Conservation (phyloP, 2,888 invertebrate species). For the Lordiphosa andalusiaca region DNA sequence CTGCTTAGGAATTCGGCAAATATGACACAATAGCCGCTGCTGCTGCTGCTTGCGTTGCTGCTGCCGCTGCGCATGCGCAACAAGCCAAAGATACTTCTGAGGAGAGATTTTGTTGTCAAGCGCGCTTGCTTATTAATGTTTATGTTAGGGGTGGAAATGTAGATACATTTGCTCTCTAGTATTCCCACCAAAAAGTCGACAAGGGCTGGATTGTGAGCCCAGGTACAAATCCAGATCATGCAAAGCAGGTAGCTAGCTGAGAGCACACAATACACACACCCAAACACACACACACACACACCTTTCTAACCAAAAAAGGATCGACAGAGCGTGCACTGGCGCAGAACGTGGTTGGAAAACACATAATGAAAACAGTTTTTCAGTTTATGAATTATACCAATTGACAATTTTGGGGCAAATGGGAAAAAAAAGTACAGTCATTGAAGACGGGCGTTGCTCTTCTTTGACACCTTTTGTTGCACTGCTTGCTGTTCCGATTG, state of each 20-base stretch:
- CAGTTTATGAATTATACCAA: constrained; percentile 58
- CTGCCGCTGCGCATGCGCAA: constrained; percentile 2
- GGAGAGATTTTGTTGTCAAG: constrained; percentile 37
- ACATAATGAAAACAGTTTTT: constrained; percentile 44
- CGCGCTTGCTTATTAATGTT: constrained; percentile 31
- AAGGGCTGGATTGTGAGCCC: constrained; percentile 12
- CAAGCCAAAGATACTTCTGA: constrained; percentile 10
- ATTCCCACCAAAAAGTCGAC: constrained; percentile 32
- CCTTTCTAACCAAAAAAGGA: constrained; percentile 9
- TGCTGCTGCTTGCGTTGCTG: no score
- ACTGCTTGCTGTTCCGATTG: constrained; percentile 35
- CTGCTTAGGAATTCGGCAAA: constrained; percentile 32
- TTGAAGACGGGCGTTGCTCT: constrained; percentile 28
- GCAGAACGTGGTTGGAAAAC: constrained; percentile 62
- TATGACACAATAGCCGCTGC: not conserved
- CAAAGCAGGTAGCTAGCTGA: constrained; percentile 55
- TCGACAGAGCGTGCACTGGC: constrained; percentile 49
- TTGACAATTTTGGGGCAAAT: constrained; percentile 57
- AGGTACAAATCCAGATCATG: constrained; percentile 58
- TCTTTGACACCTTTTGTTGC: constrained; percentile 21
- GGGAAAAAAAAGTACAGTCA: constrained; percentile 59
- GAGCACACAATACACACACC: constrained; percentile 14
- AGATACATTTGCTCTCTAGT: constrained; percentile 16
- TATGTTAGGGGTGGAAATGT: constrained; percentile 57
- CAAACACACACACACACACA: constrained; percentile 16